Conservation (phyloP, 2,797 vertebrate genomes). For the Darevskia mixta region DNA sequence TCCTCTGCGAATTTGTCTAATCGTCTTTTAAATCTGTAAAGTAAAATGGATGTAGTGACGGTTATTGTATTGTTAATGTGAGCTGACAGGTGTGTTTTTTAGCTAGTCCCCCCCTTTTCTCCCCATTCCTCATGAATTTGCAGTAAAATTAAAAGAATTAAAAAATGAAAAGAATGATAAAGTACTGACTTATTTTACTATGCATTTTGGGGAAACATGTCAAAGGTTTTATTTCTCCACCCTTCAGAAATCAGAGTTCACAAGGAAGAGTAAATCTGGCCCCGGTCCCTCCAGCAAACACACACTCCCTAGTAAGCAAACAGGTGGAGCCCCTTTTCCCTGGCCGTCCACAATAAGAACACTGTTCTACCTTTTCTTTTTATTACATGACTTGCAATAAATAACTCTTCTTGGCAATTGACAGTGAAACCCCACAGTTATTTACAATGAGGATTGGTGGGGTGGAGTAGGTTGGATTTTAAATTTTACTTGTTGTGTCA, state of each 20-base stretch:
- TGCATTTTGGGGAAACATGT: neutral
- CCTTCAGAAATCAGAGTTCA: neutral
- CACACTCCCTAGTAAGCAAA: constrained; percentile 11
- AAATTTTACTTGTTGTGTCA: neutral
- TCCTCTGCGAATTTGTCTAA: no score
- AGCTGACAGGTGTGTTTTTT: no score
- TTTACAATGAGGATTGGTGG: constrained; percentile 7
- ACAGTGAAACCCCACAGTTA: neutral
- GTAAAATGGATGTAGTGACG: no score
- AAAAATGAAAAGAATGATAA: neutral
- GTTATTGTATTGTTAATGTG: no score
- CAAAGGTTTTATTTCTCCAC: neutral
- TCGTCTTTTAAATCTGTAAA: no score
- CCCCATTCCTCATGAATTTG: no score
- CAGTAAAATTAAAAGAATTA: no score
- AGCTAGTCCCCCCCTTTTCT: no score
- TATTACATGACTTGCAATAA: neutral
- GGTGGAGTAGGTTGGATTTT: neutral
- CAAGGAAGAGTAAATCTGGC: neutral
- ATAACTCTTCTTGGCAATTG: neutral
- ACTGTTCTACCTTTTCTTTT: neutral
- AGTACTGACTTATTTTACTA: neutral
- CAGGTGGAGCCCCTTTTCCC: neutral
- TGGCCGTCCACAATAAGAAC: neutral
- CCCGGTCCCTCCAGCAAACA: neutral